Evolutionary conservation across 2,797 vertebrate genomes (phyloP), one percentile per base, ranked within the genome.

Genomic region (Clarias pachynema): DNA sequence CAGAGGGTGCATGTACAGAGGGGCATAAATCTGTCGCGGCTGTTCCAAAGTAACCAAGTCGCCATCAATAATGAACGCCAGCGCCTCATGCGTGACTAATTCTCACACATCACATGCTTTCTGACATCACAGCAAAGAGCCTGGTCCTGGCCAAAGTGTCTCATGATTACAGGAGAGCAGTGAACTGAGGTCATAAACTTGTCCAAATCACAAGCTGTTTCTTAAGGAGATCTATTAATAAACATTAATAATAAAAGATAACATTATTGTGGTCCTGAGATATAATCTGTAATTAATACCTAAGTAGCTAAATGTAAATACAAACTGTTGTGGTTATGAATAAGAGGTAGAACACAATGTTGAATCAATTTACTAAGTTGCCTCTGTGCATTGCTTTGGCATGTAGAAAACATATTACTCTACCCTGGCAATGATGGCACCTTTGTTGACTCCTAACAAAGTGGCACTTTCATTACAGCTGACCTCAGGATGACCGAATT

Each of bases 1-100:
- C 49, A 73, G 80, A 85, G 40, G 82, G 82, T 73, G 65, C 85
- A 69, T 26, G 82, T 84, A 79, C n/a, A 70, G 34, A 24, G 75
- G 79, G 86, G 77, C 81, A 90, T 93, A 91, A 93, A 94, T 93
- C 91, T 77, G 92, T 79, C 4, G 34, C 22, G 60, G 85, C 83
- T 77, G 86, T 86, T 86, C 82, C 81, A 87, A 84, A 86, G 68
- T 62, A 79, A 89, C 86, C 78, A 53, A 81, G 65, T 59, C 74
- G 84, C 88, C 86, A 93, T 96, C 84, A 95, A 95, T 95, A 93
- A 95, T 95, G 86, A 82, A 95, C 15, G 79, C 0, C 31, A 82
- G 87, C 89, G 87, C 90, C 89, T 89, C 90, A 91, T 90, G 92
- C 86, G 90, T 92, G 92, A 94, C 93, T 93, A 93, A 95, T 93